These are phyloP conservation scores for Alaudala cheleensis DNA, from an alignment of 2,113 vertebrate species.

Conservation along the genomic window DNA sequence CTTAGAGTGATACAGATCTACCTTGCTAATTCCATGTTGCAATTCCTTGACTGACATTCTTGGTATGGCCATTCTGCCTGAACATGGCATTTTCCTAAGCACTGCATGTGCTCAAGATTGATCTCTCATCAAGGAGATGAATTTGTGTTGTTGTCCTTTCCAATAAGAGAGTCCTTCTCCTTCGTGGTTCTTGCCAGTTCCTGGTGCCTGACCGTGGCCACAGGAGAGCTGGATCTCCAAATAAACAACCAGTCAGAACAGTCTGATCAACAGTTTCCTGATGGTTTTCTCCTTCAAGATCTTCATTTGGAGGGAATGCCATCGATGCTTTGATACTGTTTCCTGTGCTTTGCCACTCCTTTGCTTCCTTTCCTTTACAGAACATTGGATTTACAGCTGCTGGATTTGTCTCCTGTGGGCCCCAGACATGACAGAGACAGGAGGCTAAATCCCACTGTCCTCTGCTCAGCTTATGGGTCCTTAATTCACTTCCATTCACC, in stretches of 20 bases:
- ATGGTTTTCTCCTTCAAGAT: not conserved
- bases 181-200: not conserved
- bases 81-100: not conserved
- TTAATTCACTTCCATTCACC: not conserved
- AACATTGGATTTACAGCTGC: not conserved
- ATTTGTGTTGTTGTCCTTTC: not conserved
- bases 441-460: not conserved
- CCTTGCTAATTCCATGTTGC: not conserved
- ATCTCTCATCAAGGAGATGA: not conserved
- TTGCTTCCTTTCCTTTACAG: not conserved
- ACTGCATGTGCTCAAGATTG: rapidly evolving
- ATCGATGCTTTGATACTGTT: rapidly evolving
- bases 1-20: rapidly evolving
- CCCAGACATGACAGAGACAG: not conserved
- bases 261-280: not conserved
- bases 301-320: not conserved
- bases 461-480: not conserved
- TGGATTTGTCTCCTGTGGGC: not conserved
- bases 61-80: not conserved
- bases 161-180: not conserved
- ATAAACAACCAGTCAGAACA: not conserved
- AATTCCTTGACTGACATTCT: not conserved
- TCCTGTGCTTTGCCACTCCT: rapidly evolving
- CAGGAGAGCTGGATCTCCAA: not conserved
- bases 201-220: not conserved